These are phyloP conservation scores for Dipus sagitta DNA, from an alignment of 2,797 vertebrate genomes.

Conservation along the genomic window DNA sequence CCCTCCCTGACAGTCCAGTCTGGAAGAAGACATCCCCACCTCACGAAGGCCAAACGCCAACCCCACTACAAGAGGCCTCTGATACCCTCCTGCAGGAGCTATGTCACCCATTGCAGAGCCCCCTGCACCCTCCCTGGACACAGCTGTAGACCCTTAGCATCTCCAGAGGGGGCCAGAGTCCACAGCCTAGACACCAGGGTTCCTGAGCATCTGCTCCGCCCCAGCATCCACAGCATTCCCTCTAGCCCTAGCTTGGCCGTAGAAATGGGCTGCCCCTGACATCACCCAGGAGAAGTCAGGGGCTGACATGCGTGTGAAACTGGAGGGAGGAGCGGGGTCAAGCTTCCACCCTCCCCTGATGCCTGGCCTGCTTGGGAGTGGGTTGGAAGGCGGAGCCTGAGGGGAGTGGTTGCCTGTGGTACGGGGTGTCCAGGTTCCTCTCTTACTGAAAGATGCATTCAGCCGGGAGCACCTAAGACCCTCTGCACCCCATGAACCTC, in stretches of 20 bases:
- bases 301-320: neutral
- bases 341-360: neutral
- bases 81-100: neutral
- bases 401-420: neutral
- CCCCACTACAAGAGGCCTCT: neutral
- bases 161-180: neutral
- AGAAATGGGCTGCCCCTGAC: neutral
- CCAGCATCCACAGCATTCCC: neutral
- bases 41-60: neutral
- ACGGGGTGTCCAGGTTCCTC: neutral
- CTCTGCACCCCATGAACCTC: neutral
- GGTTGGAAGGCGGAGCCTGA: neutral
- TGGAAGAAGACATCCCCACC: fast-evolving
- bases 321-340: neutral
- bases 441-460: neutral
- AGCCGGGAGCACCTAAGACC: neutral
- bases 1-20: neutral
- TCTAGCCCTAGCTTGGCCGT: neutral
- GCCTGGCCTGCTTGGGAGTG: neutral
- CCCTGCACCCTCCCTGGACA: neutral
- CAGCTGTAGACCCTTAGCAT: neutral
- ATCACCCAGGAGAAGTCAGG: neutral
- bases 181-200: neutral
- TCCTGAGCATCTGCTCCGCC: neutral
- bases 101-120: neutral